These are phyloP conservation scores for Lycodopsis pacificus DNA, from an alignment of 2,797 vertebrate species.

Conservation along the genomic window DNA sequence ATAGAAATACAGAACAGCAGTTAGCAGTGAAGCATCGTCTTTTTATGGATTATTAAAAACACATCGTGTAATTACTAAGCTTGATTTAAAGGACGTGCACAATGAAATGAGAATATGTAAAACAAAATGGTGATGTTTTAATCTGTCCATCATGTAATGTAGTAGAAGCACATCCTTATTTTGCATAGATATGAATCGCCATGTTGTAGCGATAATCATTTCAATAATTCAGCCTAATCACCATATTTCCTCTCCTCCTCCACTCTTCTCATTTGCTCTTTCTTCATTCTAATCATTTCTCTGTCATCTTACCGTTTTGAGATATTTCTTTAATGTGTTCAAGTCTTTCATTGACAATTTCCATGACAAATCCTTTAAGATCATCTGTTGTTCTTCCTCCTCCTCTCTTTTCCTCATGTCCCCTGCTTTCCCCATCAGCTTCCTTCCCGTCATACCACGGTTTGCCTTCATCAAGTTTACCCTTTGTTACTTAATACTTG, in stretches of 20 bases:
- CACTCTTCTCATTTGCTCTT: slow-evolving; percentile 11
- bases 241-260: slow-evolving; percentile 5
- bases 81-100: slow-evolving; percentile 15
- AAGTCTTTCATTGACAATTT: not conserved
- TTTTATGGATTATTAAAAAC: slow-evolving; percentile 51
- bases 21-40: slow-evolving; percentile 17
- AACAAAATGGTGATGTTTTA: slow-evolving; percentile 19
- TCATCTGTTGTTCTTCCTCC: not conserved
- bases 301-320: not conserved
- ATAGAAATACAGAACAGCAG: slow-evolving; percentile 26
- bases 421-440: not conserved
- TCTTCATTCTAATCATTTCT: not conserved
- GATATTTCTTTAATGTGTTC: slow-evolving; percentile 10
- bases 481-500: not conserved
- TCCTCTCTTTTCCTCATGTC: not conserved
- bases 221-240: slow-evolving; percentile 6
- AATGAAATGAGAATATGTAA: slow-evolving; percentile 20
- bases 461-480: not conserved
- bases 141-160: slow-evolving; percentile 17
- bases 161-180: not conserved
- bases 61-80: slow-evolving; percentile 15
- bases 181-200: slow-evolving; percentile 5
- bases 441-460: not conserved
- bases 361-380: not conserved
- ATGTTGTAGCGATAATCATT: not conserved